Evolutionary conservation across 2,797 vertebrate species (phyloP), one percentile per base, ranked within the genome.

Genomic region (Psittacula derbiana): DNA sequence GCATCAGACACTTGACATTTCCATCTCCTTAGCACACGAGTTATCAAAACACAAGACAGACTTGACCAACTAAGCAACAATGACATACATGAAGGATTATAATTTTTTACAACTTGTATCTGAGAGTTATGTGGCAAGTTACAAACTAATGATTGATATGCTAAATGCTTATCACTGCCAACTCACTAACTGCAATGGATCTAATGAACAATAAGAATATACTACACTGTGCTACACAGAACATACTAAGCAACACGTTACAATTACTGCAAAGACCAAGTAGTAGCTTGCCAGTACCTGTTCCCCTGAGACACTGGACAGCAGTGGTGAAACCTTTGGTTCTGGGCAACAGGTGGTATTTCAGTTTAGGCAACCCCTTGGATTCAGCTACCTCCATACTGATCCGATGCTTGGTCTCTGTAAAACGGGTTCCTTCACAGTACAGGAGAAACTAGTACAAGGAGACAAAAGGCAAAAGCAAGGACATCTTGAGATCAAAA

Each of bases 251-350:
- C 4, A 28, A 27, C 31, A 62, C 7, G 2, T 16, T 21, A 5
- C 14, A 36, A 31, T 28, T 16, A 69, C 73, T 4, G 30, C 38
- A 55, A 92, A 69, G 31, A 43, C 40, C 38, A 41, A 80, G 25
- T 1, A 80, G 27, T 4, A 41, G 60, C 19, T 60, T 21, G 60
- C 46, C 25, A 46, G 78, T 95, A 99, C 99, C 99, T 98, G 99
- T 99, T 96, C 99, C 99, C 85, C 99, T 99, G 78, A 99, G 99
- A 98, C 99, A 99, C 95, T 99, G 98, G 95, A 99, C 98, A 21
- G 99, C 99, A 47, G 99, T 99, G 97, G 99, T 99, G 97, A 99
- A 99, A 90, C 99, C 99, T 98, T 99, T 99, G 98, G 99, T 99
- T 69, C 99, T 98, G 67, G 99, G 99, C 70, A 99, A 96, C 72